phyloP scores from a whole-genome alignment of 2,113 vertebrate genomes.

The Bathybates hornii region DNA sequence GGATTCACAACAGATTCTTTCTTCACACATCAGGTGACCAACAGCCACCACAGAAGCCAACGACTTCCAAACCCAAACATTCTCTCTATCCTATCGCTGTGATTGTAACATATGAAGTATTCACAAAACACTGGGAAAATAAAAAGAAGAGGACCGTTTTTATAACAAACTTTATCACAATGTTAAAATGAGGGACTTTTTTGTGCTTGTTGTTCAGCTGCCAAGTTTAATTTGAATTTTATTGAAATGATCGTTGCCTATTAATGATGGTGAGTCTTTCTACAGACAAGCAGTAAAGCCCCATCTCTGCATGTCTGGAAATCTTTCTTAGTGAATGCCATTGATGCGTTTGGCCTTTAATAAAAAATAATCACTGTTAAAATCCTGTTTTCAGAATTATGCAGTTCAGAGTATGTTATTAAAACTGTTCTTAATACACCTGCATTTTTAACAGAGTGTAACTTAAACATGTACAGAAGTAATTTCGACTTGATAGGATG shows the following conservation, averaged over 20 bases:
- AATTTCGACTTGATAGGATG: background rate
- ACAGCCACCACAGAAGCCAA: background rate
- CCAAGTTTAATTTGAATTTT: background rate
- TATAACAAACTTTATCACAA: background rate
- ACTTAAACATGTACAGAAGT: background rate
- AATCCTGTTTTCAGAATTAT: background rate
- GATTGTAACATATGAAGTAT: background rate
- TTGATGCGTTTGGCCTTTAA: background rate
- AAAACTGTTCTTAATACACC: background rate
- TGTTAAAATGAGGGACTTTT: background rate
- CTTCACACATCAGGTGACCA: background rate
- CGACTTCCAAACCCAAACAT: background rate
- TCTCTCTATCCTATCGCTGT: background rate
- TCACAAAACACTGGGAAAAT: background rate
- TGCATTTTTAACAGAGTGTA: background rate
- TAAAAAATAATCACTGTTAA: background rate
- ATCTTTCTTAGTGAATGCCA: background rate
- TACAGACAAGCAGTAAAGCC: background rate
- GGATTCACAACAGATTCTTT: background rate
- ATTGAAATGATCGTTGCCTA: background rate
- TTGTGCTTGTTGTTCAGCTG: background rate
- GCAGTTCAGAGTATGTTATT: background rate
- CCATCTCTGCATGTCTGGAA: background rate
- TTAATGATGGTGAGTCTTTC: background rate
- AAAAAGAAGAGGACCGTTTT: background rate